Conservation (phyloP, 2,888 invertebrate species). For the Limnephilus rhombicus region DNA sequence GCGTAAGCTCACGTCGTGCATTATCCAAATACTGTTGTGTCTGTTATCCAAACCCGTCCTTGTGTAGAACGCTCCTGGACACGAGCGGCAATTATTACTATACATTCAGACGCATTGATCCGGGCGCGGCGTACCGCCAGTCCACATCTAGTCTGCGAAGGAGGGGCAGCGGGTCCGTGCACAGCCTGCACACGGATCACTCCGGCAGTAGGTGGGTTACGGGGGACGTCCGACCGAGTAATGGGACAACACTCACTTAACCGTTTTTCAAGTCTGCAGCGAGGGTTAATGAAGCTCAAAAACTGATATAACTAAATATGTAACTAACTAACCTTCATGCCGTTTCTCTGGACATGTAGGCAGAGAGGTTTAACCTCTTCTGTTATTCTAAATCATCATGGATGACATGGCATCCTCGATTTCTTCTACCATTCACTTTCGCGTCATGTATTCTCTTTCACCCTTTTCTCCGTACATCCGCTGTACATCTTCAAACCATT, state of each 20-base stretch:
- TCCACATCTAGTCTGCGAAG: conserved; percentile 71
- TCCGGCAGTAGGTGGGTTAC: conserved; percentile 73
- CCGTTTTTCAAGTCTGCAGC: background rate
- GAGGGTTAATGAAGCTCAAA: background rate
- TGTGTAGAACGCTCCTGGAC: conserved; percentile 62
- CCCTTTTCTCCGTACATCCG: no score
- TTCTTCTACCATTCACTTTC: no score
- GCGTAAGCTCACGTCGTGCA: conserved; percentile 20
- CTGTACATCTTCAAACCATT: no score
- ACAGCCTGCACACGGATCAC: conserved; percentile 73
- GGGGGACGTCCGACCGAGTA: background rate
- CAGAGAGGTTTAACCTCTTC: no score
- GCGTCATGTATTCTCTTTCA: no score
- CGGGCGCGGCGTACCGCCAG: conserved; percentile 57
- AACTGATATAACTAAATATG: no score
- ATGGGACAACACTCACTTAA: conserved; percentile 26
- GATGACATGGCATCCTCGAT: no score
- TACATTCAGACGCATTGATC: conserved; percentile 61
- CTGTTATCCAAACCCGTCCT: conserved; percentile 25
- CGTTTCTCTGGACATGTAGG: background rate
- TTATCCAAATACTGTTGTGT: conserved; percentile 8
- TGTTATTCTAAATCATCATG: no score
- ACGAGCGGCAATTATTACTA: conserved; percentile 64
- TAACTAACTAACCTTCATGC: background rate
- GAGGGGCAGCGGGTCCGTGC: conserved; percentile 72